A percentile compares a stretch with the other conserved stretches of the same genome.
Conservation (phyloP, 2,888 invertebrate species). For the Drosophila differens region DNA sequence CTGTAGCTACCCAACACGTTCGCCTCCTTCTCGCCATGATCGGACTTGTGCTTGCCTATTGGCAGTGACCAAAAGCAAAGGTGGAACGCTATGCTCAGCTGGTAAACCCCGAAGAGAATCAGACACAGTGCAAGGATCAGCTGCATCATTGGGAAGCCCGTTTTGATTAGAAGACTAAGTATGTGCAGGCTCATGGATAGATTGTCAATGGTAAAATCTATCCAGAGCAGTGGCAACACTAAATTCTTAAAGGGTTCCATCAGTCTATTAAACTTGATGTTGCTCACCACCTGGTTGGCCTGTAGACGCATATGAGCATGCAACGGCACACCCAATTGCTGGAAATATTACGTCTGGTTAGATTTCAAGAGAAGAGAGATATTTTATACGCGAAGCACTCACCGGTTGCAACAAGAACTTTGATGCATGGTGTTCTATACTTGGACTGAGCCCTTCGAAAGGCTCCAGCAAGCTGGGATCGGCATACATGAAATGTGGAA, state of each 20-base stretch:
- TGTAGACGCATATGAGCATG: constrained; percentile 89
- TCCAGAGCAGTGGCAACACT: constrained; percentile 90
- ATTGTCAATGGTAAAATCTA: constrained; percentile 87
- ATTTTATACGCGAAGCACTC: constrained; percentile 44
- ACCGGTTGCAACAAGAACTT: constrained; percentile 91
- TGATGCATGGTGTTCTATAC: constrained; percentile 86
- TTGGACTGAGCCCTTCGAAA: constrained; percentile 88
- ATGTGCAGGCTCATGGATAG: constrained; percentile 85
- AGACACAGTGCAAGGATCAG: constrained; percentile 86
- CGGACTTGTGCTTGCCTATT: constrained; percentile 41
- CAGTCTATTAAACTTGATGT: constrained; percentile 87
- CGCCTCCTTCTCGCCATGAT: constrained; percentile 40
- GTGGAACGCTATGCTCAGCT: constrained; percentile 83
- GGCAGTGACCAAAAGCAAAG: constrained; percentile 74
- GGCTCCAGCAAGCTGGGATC: constrained; percentile 87
- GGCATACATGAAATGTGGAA: constrained; percentile 90
- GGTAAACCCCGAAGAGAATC: constrained; percentile 85
- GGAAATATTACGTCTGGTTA: constrained; percentile 44
- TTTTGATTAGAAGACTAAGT: constrained; percentile 86
- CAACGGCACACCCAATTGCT: constrained; percentile 90
- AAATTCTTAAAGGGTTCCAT: constrained; percentile 88
- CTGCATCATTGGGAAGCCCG: constrained; percentile 86
- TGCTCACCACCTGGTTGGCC: constrained; percentile 89
- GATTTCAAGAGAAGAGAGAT: not conserved
- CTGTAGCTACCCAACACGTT: constrained; percentile 31